These are phyloP conservation scores for Scaptomyza cyrtandrae DNA, from an alignment of 2,888 invertebrate genomes.

Conservation along the genomic window DNA sequence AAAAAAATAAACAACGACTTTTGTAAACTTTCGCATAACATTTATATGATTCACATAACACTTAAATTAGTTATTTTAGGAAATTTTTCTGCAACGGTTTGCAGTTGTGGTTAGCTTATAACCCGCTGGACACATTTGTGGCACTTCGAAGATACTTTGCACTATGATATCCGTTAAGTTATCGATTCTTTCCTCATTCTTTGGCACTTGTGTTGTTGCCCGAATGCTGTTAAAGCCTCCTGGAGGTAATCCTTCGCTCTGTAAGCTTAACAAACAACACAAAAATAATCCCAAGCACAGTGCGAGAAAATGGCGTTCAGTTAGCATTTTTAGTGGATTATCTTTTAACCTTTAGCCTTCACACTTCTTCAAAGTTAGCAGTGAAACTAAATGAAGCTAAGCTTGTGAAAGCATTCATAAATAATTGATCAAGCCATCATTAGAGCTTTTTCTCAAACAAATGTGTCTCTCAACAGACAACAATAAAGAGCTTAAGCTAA, in stretches of 20 bases:
- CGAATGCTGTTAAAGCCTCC: no score
- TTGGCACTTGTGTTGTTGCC: neutral
- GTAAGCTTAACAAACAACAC: slow-evolving; percentile 9
- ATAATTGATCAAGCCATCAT: neutral
- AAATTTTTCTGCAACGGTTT: slow-evolving; percentile 42
- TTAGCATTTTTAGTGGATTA: slow-evolving; percentile 13
- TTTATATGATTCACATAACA: slow-evolving; percentile 8
- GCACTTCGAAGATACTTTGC: slow-evolving; percentile 36
- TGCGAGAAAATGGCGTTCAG: neutral
- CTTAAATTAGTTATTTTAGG: slow-evolving; percentile 20
- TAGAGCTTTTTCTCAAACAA: slow-evolving; percentile 25
- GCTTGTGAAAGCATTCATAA: neutral
- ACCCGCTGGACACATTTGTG: slow-evolving; percentile 45
- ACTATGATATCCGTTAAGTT: neutral
- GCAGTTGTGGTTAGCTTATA: slow-evolving; percentile 6
- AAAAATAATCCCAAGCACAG: slow-evolving; percentile 31
- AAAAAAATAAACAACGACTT: slow-evolving; percentile 12
- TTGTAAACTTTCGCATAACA: neutral
- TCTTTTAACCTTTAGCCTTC: slow-evolving; percentile 2
- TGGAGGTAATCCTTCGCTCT: slow-evolving; percentile 1
- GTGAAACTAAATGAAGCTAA: slow-evolving; percentile 29
- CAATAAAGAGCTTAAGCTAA: neutral
- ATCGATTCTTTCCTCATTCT: no score
- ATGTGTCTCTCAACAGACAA: no score
- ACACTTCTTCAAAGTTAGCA: slow-evolving; percentile 6